Evolutionary conservation across 2,797 vertebrate species (phyloP).

Genomic region (Varecia variegata): DNA sequence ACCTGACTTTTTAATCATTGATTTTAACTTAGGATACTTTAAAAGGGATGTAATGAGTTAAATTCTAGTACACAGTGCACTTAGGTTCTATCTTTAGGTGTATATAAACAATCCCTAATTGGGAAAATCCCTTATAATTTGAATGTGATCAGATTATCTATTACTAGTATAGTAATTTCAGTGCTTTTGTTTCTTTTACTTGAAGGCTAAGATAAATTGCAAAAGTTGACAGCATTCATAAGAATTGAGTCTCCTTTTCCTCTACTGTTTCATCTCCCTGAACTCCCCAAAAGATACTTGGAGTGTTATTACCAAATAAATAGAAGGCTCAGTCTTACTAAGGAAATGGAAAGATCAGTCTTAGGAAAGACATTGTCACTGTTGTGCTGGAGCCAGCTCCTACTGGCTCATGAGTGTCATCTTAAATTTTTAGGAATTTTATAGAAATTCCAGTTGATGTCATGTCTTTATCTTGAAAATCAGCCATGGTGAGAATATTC

Average conservation of each 20-base stretch:
- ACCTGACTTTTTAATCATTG: not conserved
- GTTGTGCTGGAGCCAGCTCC: not conserved
- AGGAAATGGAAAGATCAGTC: not conserved
- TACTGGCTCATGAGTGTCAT: not conserved
- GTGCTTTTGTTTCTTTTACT: not conserved
- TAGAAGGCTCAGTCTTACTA: not conserved
- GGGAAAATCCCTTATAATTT: not conserved
- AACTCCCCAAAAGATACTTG: not conserved
- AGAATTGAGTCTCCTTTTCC: not conserved
- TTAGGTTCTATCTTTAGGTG: not conserved
- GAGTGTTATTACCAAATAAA: not conserved
- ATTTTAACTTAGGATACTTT: not conserved
- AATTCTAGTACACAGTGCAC: not conserved
- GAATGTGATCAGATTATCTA: not conserved
- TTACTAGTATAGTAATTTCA: not conserved
- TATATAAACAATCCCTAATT: not conserved
- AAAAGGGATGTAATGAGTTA: not conserved
- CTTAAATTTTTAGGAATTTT: not conserved
- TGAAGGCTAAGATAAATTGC: not conserved
- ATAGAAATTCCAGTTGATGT: not conserved
- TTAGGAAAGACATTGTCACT: not conserved
- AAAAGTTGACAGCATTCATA: not conserved
- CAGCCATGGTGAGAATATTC: not conserved
- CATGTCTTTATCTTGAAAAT: not conserved
- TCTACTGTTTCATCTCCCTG: not conserved